Base-by-base conservation (phyloP, 2,888 invertebrate genomes). In the Tetranychus piercei region DNA sequence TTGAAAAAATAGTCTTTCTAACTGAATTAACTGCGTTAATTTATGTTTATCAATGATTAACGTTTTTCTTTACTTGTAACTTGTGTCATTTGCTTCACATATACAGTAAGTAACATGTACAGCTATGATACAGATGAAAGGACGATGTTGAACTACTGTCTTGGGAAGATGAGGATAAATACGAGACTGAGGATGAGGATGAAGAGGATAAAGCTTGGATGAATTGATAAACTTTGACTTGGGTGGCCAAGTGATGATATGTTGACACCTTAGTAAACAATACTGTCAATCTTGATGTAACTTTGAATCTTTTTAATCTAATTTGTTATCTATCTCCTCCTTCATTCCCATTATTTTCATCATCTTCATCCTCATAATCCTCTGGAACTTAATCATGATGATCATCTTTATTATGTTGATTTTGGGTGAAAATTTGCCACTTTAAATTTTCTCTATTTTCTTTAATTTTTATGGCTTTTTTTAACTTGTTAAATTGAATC, bases 161-260 rank as follows among this genome's bases (percentile, higher is more conserved):
- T 34, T 34, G 55, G 15, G 55, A 55, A 55, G 55, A 45, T 45
- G 45, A 55, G 9, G 55, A 55, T 55, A 15, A 55, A 15, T 6
- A 55, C 6, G 55, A 55, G 6, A 55, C 9, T 15, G 55, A 55
- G 9, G 55, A 45, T 45, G 45, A 45, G 45, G 15, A 55, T 9
- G 55, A 55, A 15, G 55, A 55, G 15, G 55, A 55, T 15, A 15
- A 55, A 15, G 9, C 15, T 45, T 55, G 55, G 55, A 55, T 55
- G 55, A 55, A 55, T 15, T 55, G 55, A 55, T 55, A 55, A 55
- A 55, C 55, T 15, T 55, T 55, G 9, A 9, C 55, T 55, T 55
- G 55, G 55, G 55, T 55, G 55, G 55, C 55, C 55, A 69, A 69
- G 34, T 69, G 69, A 69, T 23, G n/a, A 67, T 22, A 67, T 69